phyloP scores from a whole-genome alignment of 2,888 invertebrate genomes.

The Tryphoninae sp. region DNA sequence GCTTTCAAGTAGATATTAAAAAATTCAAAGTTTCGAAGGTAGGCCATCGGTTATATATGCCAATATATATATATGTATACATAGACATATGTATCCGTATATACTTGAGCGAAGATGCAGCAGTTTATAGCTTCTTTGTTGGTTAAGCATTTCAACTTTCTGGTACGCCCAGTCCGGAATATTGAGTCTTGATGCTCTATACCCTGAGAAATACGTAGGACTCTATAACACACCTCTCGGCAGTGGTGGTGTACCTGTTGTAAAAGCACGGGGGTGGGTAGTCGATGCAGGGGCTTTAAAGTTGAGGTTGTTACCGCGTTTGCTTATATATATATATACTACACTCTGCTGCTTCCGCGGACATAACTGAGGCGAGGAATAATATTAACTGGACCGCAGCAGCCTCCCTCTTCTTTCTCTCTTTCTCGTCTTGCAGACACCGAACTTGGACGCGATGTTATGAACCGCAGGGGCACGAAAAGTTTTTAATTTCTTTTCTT shows the following conservation, averaged over 20 bases:
- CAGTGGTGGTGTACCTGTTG: conserved; percentile 4
- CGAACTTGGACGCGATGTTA: conserved; percentile 58
- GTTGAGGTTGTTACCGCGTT: conserved; percentile 39
- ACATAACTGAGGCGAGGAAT: conserved; percentile 52
- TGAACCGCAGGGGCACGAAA: conserved; percentile 45
- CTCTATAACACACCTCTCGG: conserved; percentile 33
- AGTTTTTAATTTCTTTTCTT: conserved; percentile 62
- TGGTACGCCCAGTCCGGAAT: conserved; percentile 48
- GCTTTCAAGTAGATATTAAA: conserved; percentile 47
- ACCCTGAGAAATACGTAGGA: conserved; percentile 34
- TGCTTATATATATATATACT: conserved; percentile 27
- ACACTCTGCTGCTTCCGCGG: conserved; percentile 27
- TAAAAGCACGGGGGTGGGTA: conserved; percentile 9
- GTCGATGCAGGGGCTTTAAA: conserved; percentile 52
- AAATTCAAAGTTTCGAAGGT: conserved; percentile 50
- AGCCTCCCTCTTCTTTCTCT: conserved; percentile 17
- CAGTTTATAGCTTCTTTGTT: conserved; percentile 57
- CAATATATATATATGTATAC: neutral
- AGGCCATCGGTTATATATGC: neutral
- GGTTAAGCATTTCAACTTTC: conserved; percentile 57
- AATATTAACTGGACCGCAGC: conserved; percentile 62
- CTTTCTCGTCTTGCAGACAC: conserved; percentile 37
- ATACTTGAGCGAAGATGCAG: conserved; percentile 11
- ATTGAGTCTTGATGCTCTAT: conserved; percentile 55
- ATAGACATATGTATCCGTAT: neutral